Evolutionary conservation across 2,888 invertebrate genomes (phyloP).

Genomic region (Chelonus formosanus): DNA sequence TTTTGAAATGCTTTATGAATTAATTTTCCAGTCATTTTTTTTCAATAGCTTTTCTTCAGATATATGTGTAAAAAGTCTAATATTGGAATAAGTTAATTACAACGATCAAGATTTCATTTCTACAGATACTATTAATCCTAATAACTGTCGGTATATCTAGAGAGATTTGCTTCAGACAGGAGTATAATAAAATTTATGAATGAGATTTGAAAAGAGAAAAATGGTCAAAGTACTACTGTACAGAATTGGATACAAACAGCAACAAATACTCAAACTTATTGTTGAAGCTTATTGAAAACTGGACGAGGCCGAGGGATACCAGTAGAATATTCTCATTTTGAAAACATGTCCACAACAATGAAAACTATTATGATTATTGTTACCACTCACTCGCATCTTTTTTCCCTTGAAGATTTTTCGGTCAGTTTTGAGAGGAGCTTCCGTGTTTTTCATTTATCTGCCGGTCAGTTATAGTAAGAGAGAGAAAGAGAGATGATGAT

Average conservation of each 20-base stretch:
- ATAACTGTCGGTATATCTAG: no score
- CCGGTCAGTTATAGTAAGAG: conserved; percentile 50
- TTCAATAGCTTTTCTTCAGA: no score
- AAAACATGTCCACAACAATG: conserved; percentile 65
- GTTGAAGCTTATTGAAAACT: conserved; percentile 19
- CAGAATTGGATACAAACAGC: conserved; percentile 58
- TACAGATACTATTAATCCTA: no score
- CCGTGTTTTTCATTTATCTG: conserved; percentile 50
- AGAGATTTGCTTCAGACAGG: no score
- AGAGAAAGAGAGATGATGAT: neutral
- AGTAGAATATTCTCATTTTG: conserved; percentile 52
- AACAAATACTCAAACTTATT: conserved; percentile 60
- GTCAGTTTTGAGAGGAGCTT: conserved; percentile 21
- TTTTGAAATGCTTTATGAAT: no score
- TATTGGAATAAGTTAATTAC: no score
- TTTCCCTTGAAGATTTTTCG: conserved; percentile 4
- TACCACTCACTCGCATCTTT: conserved; percentile 19
- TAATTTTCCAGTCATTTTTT: no score
- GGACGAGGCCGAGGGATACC: no score
- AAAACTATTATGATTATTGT: conserved; percentile 55
- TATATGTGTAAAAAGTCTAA: no score
- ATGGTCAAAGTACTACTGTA: conserved; percentile 51
- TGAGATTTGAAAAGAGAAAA: conserved; percentile 28
- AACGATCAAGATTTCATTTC: no score
- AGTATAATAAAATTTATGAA: no score